Base-by-base conservation (phyloP, 2,113 vertebrate species). In the Mohoua ochrocephala region DNA sequence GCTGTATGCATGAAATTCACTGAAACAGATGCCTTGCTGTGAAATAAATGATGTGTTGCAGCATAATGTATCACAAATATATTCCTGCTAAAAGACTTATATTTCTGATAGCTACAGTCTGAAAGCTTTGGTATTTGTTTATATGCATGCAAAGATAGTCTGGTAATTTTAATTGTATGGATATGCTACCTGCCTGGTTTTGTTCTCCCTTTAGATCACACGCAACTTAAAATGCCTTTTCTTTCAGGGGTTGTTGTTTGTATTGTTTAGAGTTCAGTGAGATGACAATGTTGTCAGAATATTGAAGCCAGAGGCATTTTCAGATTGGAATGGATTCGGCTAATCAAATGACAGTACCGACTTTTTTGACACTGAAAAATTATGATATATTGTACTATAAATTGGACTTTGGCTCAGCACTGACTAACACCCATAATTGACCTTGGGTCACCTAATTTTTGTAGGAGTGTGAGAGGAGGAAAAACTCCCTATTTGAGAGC, bases 291-390 rank as follows among this genome's bases (percentile, higher is more conserved):
- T 89, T 89, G 91, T 92, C 91, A 82, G 65, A 87, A 69, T 96
- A 89, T 91, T 85, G 89, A 95, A 95, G 89, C 94, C 87, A 87
- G 91, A 61, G 75, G 78, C 47, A 0, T 61, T 95, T 94, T 94
- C 89, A 91, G 78, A 87, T 87, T 94, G 87, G 59, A 97, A 94
- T 94, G 27, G 74, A 89, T 94, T 96, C 4, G 5, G 45, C 81
- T 94, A 93, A 97, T 96, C 74, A 89, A 93, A 95, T 93, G 89
- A 65, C 45, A 57, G 19, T 50, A 26, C 16, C 27, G 81, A 85
- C 94, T 95, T 87, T 76, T 90, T 77, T 89, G 94, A 93, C 93
- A 94, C 70, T 87, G 94, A 91, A 94, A 84, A 96, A 96, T 91
- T 79, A 85, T 87, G 91, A 91, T 95, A 74, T 85, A 94, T 93